These are phyloP conservation scores for Listronotus bonariensis DNA, from an alignment of 1,140 invertebrate genomes.

Conservation along the genomic window DNA sequence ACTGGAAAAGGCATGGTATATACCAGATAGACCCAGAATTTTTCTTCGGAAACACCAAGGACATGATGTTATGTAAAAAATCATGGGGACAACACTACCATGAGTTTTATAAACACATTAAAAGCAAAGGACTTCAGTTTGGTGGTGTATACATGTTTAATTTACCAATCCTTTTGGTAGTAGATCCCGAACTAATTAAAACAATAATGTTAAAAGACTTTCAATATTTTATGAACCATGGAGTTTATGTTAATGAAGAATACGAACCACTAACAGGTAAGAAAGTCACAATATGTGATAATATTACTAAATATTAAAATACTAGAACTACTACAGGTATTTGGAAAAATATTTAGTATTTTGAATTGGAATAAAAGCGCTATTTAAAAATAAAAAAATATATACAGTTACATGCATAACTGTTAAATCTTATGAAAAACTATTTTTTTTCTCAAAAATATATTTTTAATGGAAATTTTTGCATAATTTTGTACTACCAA, in stretches of 20 bases:
- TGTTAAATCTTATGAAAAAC: too few relatives aligned
- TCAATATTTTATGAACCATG: conserved; percentile 56
- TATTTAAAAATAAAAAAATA: too few relatives aligned
- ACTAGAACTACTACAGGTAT: too few relatives aligned
- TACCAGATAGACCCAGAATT: background rate
- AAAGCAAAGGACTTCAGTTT: conserved; percentile 14
- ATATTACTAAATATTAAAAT: too few relatives aligned
- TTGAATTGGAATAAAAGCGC: too few relatives aligned
- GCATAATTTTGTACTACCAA: too few relatives aligned
- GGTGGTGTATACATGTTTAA: conserved; percentile 54
- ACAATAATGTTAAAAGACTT: conserved; percentile 58
- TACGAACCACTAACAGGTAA: conserved; percentile 53
- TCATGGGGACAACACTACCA: background rate
- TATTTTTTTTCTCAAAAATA: too few relatives aligned
- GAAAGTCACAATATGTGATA: too few relatives aligned
- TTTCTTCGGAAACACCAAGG: conserved; percentile 12
- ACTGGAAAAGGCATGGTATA: background rate
- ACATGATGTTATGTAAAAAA: background rate
- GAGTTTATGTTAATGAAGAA: conserved; percentile 52
- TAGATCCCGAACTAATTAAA: conserved; percentile 59
- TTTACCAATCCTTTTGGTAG: conserved; percentile 53
- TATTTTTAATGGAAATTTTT: too few relatives aligned
- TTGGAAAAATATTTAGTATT: too few relatives aligned
- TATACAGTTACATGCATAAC: too few relatives aligned
- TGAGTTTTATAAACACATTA: conserved; percentile 6